These are phyloP conservation scores for Eupithecia centaureata DNA, from an alignment of 2,888 invertebrate genomes.

Conservation along the genomic window DNA sequence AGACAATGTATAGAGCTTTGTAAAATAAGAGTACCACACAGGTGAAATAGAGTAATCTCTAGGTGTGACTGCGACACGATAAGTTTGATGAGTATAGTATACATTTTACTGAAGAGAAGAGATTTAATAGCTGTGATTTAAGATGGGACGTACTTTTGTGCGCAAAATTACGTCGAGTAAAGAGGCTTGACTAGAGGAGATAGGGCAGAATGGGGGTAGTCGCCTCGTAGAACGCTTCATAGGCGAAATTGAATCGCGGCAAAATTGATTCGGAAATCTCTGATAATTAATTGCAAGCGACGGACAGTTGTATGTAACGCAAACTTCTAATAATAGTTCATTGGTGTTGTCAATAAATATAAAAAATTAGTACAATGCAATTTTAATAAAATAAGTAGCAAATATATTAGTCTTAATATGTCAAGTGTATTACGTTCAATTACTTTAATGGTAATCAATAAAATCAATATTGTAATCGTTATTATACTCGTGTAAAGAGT, in stretches of 20 bases:
- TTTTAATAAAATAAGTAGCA: constrained; percentile 62
- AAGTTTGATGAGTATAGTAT: constrained; percentile 62
- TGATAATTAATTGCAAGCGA: constrained; percentile 51
- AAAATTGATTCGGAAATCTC: constrained; percentile 29
- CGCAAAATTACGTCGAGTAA: constrained; percentile 62
- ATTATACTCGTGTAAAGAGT: constrained; percentile 74
- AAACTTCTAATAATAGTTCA: constrained; percentile 59
- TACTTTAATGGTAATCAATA: constrained; percentile 64
- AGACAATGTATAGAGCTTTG: constrained; percentile 84
- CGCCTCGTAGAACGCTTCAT: constrained; percentile 32
- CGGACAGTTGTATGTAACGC: constrained; percentile 57
- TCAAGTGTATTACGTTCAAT: constrained; percentile 64
- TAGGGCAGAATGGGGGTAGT: constrained; percentile 16
- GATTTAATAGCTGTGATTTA: constrained; percentile 83
- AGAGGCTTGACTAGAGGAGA: constrained; percentile 10
- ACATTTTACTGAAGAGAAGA: constrained; percentile 68
- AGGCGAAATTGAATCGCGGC: constrained; percentile 12
- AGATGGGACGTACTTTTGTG: constrained; percentile 78
- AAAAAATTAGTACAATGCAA: constrained; percentile 76
- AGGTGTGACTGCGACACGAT: constrained; percentile 63
- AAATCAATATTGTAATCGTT: constrained; percentile 61
- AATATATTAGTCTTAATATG: constrained; percentile 60
- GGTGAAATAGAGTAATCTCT: constrained; percentile 77
- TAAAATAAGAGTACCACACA: constrained; percentile 79
- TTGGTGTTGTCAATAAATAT: constrained; percentile 72